Conservation (phyloP, 2,797 vertebrate genomes). For the Anabas testudineus region DNA sequence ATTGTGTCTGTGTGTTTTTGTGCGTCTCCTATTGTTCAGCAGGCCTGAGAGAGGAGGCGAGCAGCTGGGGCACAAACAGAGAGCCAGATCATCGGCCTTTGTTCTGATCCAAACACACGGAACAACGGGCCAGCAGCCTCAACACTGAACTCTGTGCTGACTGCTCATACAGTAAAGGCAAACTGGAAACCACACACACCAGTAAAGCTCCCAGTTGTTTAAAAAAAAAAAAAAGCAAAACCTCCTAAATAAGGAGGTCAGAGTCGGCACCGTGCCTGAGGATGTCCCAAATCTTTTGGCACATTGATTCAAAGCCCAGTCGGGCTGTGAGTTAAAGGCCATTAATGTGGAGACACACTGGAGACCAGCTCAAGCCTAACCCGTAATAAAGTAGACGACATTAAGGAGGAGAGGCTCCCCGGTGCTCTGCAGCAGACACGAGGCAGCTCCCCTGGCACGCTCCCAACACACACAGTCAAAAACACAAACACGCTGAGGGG, state of each 20-base stretch:
- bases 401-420: constrained; percentile 26
- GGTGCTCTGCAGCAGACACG: constrained; percentile 16
- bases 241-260: constrained; percentile 26
- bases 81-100: constrained; percentile 78
- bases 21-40: constrained; percentile 77
- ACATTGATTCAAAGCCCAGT: constrained; percentile 22
- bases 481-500: constrained; percentile 11
- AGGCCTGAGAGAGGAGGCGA: constrained; percentile 68
- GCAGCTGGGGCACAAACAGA: constrained; percentile 80
- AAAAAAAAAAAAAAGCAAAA: background rate
- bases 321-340: constrained; percentile 7
- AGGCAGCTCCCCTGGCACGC: constrained; percentile 25
- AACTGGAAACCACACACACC: background rate
- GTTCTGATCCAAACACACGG: constrained; percentile 74
- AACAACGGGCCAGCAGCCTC: constrained; percentile 5
- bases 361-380: constrained; percentile 42
- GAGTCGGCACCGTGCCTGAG: background rate
- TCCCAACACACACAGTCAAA: constrained; percentile 11
- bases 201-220: constrained; percentile 1
- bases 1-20: constrained; percentile 26
- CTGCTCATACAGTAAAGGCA: constrained; percentile 18
- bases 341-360: constrained; percentile 42
- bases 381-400: constrained; percentile 54
- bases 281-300: constrained; percentile 34
- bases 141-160: background rate